A percentile compares a stretch with the other conserved stretches of the same genome.
phyloP scores from a whole-genome alignment of 1,140 invertebrate genomes.

The Hirudo medicinalis region DNA sequence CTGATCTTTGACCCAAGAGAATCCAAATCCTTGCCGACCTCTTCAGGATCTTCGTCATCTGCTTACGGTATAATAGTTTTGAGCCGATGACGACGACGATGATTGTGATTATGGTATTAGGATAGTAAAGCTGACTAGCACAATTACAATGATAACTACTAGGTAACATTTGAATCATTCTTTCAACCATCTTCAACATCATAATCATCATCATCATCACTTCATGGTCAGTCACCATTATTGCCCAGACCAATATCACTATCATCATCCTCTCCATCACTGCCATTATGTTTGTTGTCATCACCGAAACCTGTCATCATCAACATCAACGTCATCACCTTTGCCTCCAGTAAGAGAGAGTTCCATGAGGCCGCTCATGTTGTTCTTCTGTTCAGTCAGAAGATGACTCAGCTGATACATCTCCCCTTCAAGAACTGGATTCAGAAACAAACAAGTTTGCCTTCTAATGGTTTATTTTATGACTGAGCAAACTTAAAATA shows the following conservation, averaged over 20 bases:
- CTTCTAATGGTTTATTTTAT: not conserved
- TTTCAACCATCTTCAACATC: constrained; percentile 5
- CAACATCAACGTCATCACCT: constrained; percentile 8
- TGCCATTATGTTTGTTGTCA: no score
- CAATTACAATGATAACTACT: constrained; percentile 3
- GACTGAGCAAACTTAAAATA: not conserved
- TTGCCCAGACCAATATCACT: not conserved
- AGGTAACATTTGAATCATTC: not conserved
- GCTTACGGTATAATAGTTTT: no score
- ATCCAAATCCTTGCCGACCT: constrained; percentile 40
- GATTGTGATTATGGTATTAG: not conserved
- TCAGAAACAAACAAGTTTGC: not conserved
- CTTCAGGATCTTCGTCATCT: constrained; percentile 30
- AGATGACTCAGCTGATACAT: constrained; percentile 96
- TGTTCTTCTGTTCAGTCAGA: constrained; percentile 76
- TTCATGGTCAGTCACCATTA: no score
- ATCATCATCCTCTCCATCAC: not conserved
- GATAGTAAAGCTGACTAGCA: not conserved
- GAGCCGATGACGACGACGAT: no score
- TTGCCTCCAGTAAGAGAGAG: constrained; percentile 52
- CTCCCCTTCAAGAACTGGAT: constrained; percentile 79
- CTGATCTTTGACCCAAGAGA: constrained; percentile 47
- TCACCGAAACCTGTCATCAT: not conserved
- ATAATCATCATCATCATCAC: no score
- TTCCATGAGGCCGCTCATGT: constrained; percentile 64